These are phyloP conservation scores for Drosophila leonis DNA, from an alignment of 2,888 invertebrate genomes.

Conservation along the genomic window DNA sequence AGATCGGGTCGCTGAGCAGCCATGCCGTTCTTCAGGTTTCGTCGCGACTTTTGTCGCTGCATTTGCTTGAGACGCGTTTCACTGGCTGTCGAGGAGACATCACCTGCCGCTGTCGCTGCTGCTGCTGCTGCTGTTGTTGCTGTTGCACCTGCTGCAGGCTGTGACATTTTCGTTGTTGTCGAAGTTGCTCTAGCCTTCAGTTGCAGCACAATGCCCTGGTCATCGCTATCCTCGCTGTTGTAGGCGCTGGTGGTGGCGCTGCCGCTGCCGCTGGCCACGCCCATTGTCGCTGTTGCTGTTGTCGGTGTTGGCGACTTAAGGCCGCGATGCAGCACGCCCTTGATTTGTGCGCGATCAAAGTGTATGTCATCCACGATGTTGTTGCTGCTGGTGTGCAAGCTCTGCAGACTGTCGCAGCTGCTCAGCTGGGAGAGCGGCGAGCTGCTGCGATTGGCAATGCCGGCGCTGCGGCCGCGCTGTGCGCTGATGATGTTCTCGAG, in stretches of 20 bases:
- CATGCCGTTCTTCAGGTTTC: conserved; percentile 86
- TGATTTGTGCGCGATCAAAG: conserved; percentile 86
- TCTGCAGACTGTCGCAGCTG: conserved; percentile 89
- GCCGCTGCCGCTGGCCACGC: conserved; percentile 41
- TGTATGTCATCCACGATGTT: conserved; percentile 84
- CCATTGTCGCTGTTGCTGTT: conserved; percentile 23
- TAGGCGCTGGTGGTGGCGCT: conserved; percentile 66
- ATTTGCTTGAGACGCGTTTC: conserved; percentile 86
- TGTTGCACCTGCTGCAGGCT: conserved; percentile 5
- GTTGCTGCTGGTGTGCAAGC: conserved; percentile 85
- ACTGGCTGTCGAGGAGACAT: conserved; percentile 62
- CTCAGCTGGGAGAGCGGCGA: conserved; percentile 93
- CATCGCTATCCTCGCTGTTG: conserved; percentile 68
- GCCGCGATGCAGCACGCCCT: conserved; percentile 82
- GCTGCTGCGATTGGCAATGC: conserved; percentile 87
- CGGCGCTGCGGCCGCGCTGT: conserved; percentile 87
- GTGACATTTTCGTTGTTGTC: conserved; percentile 25
- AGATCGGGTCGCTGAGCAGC: conserved; percentile 87
- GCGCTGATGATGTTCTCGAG: conserved; percentile 89
- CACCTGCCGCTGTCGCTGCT: conserved; percentile 70
- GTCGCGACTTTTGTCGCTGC: conserved; percentile 86
- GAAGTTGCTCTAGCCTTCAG: conserved; percentile 47
- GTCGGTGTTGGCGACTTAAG: conserved; percentile 69
- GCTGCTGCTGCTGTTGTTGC: neutral
- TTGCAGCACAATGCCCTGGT: conserved; percentile 67